These are phyloP conservation scores for Galerucella calmariensis DNA, from an alignment of 2,888 invertebrate genomes.

Conservation along the genomic window DNA sequence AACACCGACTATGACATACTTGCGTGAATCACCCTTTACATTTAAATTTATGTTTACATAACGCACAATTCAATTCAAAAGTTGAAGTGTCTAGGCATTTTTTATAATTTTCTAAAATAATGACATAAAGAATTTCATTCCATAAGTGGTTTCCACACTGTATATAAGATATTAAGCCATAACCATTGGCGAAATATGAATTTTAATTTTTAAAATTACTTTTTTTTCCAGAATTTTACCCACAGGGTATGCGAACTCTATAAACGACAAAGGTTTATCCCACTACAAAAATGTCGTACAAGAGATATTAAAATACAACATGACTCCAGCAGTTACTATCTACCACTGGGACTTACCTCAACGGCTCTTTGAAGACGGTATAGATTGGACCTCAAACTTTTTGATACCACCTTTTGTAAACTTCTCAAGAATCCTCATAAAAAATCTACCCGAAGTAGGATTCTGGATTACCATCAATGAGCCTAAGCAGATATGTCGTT, in stretches of 20 bases:
- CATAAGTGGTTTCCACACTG: too few relatives aligned
- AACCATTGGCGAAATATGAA: too few relatives aligned
- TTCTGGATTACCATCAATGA: constrained; percentile 70
- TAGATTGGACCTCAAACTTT: constrained; percentile 68
- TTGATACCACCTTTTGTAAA: constrained; percentile 70
- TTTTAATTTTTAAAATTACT: too few relatives aligned
- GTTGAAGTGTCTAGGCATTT: too few relatives aligned
- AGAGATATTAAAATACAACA: constrained; percentile 44
- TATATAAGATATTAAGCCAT: too few relatives aligned
- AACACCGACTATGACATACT: too few relatives aligned
- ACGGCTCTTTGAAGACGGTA: constrained; percentile 63
- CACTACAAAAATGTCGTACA: constrained; percentile 39
- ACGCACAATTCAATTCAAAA: too few relatives aligned
- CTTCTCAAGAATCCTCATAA: constrained; percentile 67
- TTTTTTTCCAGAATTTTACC: constrained; percentile 64
- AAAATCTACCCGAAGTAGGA: constrained; percentile 61
- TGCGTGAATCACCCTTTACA: too few relatives aligned
- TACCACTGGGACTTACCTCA: constrained; percentile 55
- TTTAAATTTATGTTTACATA: too few relatives aligned
- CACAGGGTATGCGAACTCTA: constrained; percentile 64
- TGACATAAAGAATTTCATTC: too few relatives aligned
- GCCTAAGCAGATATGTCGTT: constrained; percentile 51
- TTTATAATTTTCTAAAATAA: too few relatives aligned
- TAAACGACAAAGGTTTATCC: constrained; percentile 65
- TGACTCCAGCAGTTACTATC: constrained; percentile 38